phyloP scores from a whole-genome alignment of 2,888 invertebrate genomes.

The Orthosia cruda region DNA sequence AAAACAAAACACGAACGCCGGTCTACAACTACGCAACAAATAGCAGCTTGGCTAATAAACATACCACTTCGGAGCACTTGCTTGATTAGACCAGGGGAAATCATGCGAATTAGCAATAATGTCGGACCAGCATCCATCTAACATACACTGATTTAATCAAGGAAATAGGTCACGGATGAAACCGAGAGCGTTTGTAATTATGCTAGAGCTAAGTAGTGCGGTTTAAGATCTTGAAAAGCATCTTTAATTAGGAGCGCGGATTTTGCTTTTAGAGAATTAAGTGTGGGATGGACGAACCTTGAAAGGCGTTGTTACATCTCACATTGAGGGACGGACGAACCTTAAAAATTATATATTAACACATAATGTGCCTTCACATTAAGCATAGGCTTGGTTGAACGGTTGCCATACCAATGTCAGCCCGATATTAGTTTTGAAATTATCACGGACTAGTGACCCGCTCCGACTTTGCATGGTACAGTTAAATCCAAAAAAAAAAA shows the following conservation, averaged over 20 bases:
- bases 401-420: too few relatives aligned
- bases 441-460: too few relatives aligned
- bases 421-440: too few relatives aligned
- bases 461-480: too few relatives aligned
- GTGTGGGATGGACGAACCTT: not conserved
- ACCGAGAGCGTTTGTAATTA: conserved; percentile 55
- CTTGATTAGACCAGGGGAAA: conserved; percentile 82
- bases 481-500: too few relatives aligned
- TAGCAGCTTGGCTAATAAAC: conserved; percentile 70
- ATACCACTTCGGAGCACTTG: conserved; percentile 79
- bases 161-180: conserved; percentile 60
- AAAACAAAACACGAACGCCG: conserved; percentile 52
- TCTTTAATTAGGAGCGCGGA: conserved; percentile 36
- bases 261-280: conserved; percentile 41
- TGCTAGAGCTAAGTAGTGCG: conserved; percentile 43
- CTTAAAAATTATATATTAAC: too few relatives aligned
- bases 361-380: too few relatives aligned
- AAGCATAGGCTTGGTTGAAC: too few relatives aligned
- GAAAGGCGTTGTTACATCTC: not conserved
- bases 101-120: conserved; percentile 82
- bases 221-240: conserved; percentile 50
- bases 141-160: conserved; percentile 73
- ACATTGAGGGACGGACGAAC: not conserved
- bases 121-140: conserved; percentile 68
- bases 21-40: conserved; percentile 39